Conservation (phyloP, 2,888 invertebrate species). For the Ellobium chinense region DNA sequence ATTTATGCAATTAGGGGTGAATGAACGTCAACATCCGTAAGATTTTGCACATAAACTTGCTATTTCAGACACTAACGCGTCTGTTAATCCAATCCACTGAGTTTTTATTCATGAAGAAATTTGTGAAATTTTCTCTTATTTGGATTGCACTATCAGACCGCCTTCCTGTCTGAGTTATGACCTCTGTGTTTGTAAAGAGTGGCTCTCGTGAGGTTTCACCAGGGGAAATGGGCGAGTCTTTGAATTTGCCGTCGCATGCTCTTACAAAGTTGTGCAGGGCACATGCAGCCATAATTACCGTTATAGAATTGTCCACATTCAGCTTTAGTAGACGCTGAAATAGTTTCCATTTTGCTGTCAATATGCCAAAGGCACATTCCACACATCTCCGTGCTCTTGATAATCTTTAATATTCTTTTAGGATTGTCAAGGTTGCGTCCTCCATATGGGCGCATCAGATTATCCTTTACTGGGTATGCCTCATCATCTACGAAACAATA, state of each 20-base stretch:
- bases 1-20: no score
- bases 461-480: neutral
- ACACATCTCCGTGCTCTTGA: neutral
- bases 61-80: no score
- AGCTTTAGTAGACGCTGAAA: neutral
- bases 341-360: neutral
- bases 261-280: constrained; percentile 1
- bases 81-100: neutral
- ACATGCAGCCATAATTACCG: neutral
- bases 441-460: neutral
- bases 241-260: neutral
- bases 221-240: neutral
- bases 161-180: neutral
- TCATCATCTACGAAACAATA: constrained; percentile 1
- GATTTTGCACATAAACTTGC: no score
- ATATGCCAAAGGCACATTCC: neutral
- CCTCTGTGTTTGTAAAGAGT: neutral
- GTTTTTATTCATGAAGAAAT: neutral
- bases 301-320: neutral
- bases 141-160: neutral
- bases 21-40: no score
- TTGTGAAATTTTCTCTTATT: neutral
- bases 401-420: constrained; percentile 8
- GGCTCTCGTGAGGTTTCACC: neutral
- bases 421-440: neutral